These are phyloP conservation scores for Trilocha varians DNA, from an alignment of 2,888 invertebrate genomes.

Conservation along the genomic window DNA sequence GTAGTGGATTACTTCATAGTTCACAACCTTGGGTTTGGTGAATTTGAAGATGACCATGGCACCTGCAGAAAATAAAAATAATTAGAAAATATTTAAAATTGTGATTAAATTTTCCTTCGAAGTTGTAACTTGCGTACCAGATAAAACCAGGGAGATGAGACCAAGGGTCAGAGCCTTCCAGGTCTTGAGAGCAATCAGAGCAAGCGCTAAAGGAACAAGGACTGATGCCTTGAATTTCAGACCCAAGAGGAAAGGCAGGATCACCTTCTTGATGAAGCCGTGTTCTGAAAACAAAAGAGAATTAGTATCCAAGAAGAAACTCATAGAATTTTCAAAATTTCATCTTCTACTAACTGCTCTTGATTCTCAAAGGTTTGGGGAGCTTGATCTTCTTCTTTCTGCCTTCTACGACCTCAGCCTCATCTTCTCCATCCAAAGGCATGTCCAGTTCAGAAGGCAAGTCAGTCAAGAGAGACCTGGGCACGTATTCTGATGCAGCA, in stretches of 20 bases:
- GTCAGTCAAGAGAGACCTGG: conserved; percentile 75
- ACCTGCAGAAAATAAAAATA: conserved; percentile 30
- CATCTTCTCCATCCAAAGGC: conserved; percentile 76
- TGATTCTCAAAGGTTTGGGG: conserved; percentile 66
- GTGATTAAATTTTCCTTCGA: background rate
- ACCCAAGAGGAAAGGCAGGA: conserved; percentile 88
- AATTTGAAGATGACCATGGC: conserved; percentile 90
- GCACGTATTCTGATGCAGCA: conserved; percentile 74
- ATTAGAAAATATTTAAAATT: background rate
- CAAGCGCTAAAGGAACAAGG: conserved; percentile 84
- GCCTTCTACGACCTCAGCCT: conserved; percentile 57
- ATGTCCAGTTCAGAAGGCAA: conserved; percentile 79
- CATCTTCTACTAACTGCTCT: conserved; percentile 50
- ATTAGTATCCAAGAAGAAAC: background rate
- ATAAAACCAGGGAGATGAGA: conserved; percentile 85
- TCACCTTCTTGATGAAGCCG: conserved; percentile 86
- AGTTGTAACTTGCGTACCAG: conserved; percentile 65
- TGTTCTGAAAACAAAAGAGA: conserved; percentile 74
- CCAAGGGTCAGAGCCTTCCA: conserved; percentile 93
- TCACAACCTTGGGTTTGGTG: conserved; percentile 89
- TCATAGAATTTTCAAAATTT: background rate
- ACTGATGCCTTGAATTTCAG: conserved; percentile 90
- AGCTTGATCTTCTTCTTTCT: conserved; percentile 69
- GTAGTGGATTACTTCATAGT: conserved; percentile 90
- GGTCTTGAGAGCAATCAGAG: conserved; percentile 88